Percentiles rank a stretch among this genome's conserved stretches.
These are phyloP conservation scores for Odontocerum albicorne DNA, from an alignment of 2,888 invertebrate genomes.

Conservation along the genomic window DNA sequence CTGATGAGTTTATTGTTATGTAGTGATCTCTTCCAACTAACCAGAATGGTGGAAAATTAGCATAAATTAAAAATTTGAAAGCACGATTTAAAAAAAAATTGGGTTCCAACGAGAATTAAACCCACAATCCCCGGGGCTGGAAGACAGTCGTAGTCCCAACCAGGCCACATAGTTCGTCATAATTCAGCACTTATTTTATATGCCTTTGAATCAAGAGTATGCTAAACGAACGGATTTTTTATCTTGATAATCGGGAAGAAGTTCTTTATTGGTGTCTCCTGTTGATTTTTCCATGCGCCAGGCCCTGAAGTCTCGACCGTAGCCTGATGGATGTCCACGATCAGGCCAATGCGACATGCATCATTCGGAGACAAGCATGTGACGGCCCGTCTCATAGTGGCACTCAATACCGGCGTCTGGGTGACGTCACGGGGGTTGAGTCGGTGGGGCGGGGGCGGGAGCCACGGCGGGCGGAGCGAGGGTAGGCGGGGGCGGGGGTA, in stretches of 20 bases:
- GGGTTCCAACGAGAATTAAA: too few species aligned
- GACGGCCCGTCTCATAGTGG: slow-evolving; percentile 15
- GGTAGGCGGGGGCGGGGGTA: slow-evolving; percentile 39
- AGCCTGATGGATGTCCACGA: neutral
- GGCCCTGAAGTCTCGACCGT: neutral
- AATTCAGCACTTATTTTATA: too few species aligned
- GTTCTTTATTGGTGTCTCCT: neutral
- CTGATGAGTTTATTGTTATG: too few species aligned
- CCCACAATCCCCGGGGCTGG: too few species aligned
- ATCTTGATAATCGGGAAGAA: neutral
- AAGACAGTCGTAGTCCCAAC: too few species aligned
- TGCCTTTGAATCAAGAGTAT: too few species aligned
- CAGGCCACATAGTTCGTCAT: too few species aligned
- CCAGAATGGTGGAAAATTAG: too few species aligned
- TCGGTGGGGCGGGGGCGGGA: slow-evolving; percentile 29
- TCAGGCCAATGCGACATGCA: slow-evolving; percentile 19
- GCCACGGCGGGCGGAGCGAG: slow-evolving; percentile 10
- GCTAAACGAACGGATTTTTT: too few species aligned
- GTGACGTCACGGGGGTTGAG: slow-evolving; percentile 22
- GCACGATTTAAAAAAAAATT: too few species aligned
- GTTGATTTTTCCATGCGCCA: neutral
- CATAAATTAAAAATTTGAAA: too few species aligned
- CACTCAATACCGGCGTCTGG: slow-evolving; percentile 29
- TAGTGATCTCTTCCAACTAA: too few species aligned
- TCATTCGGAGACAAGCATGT: slow-evolving; percentile 21